Evolutionary conservation across 2,113 vertebrate species (phyloP), one percentile per base, ranked within the genome.

Genomic region (Saccopteryx bilineata): DNA sequence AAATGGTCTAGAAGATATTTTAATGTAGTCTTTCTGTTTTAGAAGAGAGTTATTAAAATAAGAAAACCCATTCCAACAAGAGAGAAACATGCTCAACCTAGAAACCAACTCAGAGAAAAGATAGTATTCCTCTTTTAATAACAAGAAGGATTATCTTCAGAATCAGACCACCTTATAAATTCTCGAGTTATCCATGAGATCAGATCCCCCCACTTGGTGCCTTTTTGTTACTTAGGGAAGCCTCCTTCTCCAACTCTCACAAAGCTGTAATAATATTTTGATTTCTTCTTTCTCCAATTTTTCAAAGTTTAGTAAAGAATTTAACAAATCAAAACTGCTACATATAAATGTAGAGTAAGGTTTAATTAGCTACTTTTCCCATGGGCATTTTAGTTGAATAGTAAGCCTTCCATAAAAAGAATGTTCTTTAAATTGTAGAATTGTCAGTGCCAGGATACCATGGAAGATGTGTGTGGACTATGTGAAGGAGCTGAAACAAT

Each of bases 21-120:
- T 39, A 68, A 83, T 28, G 3, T 21, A 28, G 71, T 93, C 75
- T 96, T 95, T 72, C 87, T 95, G 86, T 97, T 94, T 76, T 84
- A 88, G 79, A 72, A 91, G 80, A 80, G 24, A 86, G 3, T 92
- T 93, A 50, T 60, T 46, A 84, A 90, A 94, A 60, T 93, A 82
- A 95, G 23, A 86, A 95, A 97, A 58, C 5, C 1, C n/a, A 69
- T 89, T 90, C 28, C 85, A 61, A 90, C 14, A 79, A 92, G 48
- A 95, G 14, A 21, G 15, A 52, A 79, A 58, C 21, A 90, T 63
- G 28, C 5, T 88, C 15, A 39, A 48, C 46, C 58, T 60, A 90
- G 58, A 95, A 86, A 86, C 66, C 61, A 78, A 18, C 24, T 19
- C 6, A 86, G 9, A 75, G 39, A 72, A 85, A 79, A 5, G 11